Base-by-base conservation (phyloP, 2,113 vertebrate species). In the Microcebus tavaratra region DNA sequence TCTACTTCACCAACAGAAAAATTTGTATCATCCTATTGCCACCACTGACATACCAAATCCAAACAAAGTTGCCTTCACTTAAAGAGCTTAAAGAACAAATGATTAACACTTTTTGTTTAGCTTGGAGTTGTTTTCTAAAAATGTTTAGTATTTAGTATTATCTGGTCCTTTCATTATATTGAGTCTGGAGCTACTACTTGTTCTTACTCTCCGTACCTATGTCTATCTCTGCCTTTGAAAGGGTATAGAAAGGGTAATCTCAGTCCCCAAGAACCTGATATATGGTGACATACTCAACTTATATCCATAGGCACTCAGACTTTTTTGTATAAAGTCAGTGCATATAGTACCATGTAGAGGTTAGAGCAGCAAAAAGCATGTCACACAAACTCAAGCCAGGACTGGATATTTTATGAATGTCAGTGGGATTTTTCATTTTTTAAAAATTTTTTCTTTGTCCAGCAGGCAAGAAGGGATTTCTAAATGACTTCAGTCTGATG, bases 61-160 rank as follows among this genome's bases (percentile, higher is more conserved):
- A 94, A 81, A 95, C 68, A 89, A 67, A 36, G 2, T 75, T 79
- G n/a, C 20, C 14, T 82, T 95, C 83, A 90, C 80, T 90, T n/a
- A 75, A 50, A 97, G 25, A 67, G 6, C 42, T 67, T 12, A 92
- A 83, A 94, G 53, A 85, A 78, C 76, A 84, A 84, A 57, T 6
- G 6, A 75, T 42, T 75, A 87, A 85, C 39, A 39, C 18, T 87
- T 59, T 59, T 93, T 87, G 68, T 75, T 61, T 96, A 57, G 45
- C 36, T 87, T 39, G 42, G 29, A n/a, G 20, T 83, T 39, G 12
- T 78, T 86, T 39, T 63, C 50, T 39, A 92, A 91, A 50, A 91
- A 95, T 76, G 45, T 65, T 63, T 72, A 48, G 20, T 85, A 21
- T 65, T 63, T 72, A 48, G 20, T 84, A 20, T 93, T 82, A 88